These are phyloP conservation scores for Arothron firmamentum DNA, from an alignment of 2,113 vertebrate genomes.

Conservation along the genomic window DNA sequence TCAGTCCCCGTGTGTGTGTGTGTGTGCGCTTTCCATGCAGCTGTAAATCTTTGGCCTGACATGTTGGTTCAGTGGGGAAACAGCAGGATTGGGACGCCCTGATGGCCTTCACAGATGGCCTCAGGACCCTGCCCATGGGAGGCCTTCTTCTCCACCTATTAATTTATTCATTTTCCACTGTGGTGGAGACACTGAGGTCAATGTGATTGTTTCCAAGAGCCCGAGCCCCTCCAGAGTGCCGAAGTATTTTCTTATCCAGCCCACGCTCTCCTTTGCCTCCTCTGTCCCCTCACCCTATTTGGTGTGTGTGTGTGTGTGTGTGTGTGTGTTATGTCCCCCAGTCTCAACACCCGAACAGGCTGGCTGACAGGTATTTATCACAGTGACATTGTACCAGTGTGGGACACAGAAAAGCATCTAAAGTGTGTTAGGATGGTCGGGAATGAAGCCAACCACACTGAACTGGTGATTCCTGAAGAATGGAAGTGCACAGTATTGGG, in stretches of 20 bases:
- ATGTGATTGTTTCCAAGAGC: slow-evolving; percentile 67
- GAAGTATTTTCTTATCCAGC: slow-evolving; percentile 54
- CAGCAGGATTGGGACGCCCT: slow-evolving; percentile 66
- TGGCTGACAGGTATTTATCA: slow-evolving; percentile 27
- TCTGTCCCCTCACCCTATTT: slow-evolving; percentile 28
- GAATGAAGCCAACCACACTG: too few relatives aligned
- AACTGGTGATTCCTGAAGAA: too few relatives aligned
- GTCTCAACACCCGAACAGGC: slow-evolving; percentile 19
- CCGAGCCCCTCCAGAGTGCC: slow-evolving; percentile 34
- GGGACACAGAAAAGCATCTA: neutral
- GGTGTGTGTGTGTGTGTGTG: slow-evolving; percentile 5
- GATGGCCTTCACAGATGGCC: slow-evolving; percentile 71
- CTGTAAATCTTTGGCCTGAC: slow-evolving; percentile 65
- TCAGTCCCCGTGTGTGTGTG: slow-evolving; percentile 11
- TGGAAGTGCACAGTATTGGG: too few relatives aligned
- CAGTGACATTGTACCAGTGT: slow-evolving; percentile 18
- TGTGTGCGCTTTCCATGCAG: slow-evolving; percentile 44
- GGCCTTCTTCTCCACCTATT: slow-evolving; percentile 59
- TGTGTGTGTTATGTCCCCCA: slow-evolving; percentile 1
- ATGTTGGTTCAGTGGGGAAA: slow-evolving; percentile 70
- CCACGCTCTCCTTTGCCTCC: slow-evolving; percentile 4
- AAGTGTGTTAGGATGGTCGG: too few relatives aligned
- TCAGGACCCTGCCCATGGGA: slow-evolving; percentile 54
- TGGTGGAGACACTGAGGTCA: slow-evolving; percentile 58
- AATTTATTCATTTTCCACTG: slow-evolving; percentile 71